Base-by-base conservation (phyloP, 2,888 invertebrate species). In the Lasioglossum pauxillum region DNA sequence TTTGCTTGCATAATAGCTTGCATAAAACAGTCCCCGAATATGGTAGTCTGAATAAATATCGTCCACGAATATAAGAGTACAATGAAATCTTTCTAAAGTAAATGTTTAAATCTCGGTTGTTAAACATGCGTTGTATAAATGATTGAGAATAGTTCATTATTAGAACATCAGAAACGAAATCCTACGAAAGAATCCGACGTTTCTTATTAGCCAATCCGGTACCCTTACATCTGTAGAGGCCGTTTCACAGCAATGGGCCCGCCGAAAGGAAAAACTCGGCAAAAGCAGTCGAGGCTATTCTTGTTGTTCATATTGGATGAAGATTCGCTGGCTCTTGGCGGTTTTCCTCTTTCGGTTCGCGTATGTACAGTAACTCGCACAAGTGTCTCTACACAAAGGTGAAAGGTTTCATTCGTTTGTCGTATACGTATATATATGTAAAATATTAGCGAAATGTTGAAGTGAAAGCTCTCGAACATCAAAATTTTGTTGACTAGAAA, bases 221-320 rank as follows among this genome's bases (percentile, higher is more conserved):
- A 35, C 7, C 1, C 5, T 31, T 31, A 35, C 67, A 23, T 31
- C 67, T 35, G 35, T 35, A 19, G 16, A 16, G 67, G 31, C 19
- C 14, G 31, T 31, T 67, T 8, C 35, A 67, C 31, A 67, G 35
- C 16, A 35, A 31, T 67, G 7, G 35, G 35, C 35, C 67, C 67
- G 1, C 4, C 60, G 31, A 64, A 27, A 64, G 16, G 7, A 64
- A 64, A 64, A 64, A 27, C 2, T 16, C 31, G 2, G 16, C 14
- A 64, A 27, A 31, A 64, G 27, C 27, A 27, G 27, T 60, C 14
- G 31, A 14, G 27, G 12, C 60, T 7, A 64, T 27, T 27, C 60
- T 64, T 64, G 60, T 64, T 64, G 60, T 16, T 64, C 60, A 64
- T 31, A 31, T 64, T 64, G 60, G 60, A 27, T 64, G 60, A 64